Evolutionary conservation across 1,140 invertebrate species (phyloP), one percentile per base, ranked within the genome.

Genomic region (Eumeta japonica): DNA sequence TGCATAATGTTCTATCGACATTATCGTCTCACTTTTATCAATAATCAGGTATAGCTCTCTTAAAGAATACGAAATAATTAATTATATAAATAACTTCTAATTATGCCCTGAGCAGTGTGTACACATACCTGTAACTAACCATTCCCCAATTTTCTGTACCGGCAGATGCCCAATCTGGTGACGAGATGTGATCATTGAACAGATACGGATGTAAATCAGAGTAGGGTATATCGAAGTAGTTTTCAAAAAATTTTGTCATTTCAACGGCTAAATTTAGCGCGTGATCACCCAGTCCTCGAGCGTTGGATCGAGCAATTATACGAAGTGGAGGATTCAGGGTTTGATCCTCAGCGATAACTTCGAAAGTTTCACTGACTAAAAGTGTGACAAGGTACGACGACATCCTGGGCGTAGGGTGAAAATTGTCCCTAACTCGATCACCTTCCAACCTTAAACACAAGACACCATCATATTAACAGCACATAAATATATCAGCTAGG

Each of bases 381-480:
- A 91, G 88, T 0, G 90, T 89, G 1, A 93, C 77, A 1, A 93
- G 63, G 45, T 94, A 94, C 0, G 90, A 89, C 0, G 89, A 88
- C 90, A 94, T 94, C 20, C 67, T 76, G 0, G 89, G 83, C 2
- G 86, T 86, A 33, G 81, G 77, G 10, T 82, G 54, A 55, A 86
- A 93, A n/a, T 15, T 54, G 12, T 80, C 79, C 29, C 66, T 42
- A 1, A 58, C 40, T 28, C 56, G 63, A 3, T 63, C 66, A 50
- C 70, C 66, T 7, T 43, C 16, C 3, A 74, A 52, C n/a, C n/a
- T n/a, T n/a, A n/a, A n/a, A n/a, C n/a, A n/a, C n/a, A n/a, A n/a
- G n/a, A n/a, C n/a, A n/a, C n/a, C n/a, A n/a, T n/a, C n/a, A n/a
- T n/a, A n/a, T n/a, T n/a, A n/a, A n/a, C n/a, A n/a, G n/a, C n/a